Evolutionary conservation across 2,888 invertebrate species (phyloP).

Genomic region (Lepetodrilus schrolli): DNA sequence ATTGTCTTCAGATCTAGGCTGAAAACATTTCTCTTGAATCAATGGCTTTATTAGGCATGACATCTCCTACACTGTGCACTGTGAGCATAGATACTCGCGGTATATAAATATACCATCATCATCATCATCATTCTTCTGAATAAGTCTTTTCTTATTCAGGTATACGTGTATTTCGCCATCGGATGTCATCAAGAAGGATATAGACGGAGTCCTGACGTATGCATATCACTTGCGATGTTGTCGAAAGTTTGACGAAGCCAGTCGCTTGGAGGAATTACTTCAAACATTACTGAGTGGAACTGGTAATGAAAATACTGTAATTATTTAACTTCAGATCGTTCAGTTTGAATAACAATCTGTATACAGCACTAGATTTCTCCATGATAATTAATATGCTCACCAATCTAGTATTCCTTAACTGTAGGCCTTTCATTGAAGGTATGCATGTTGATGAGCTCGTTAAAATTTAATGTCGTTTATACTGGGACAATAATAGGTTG

Average conservation of each 20-base stretch:
- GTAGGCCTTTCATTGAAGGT: too few species aligned
- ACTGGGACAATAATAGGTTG: too few species aligned
- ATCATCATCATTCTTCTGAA: not conserved
- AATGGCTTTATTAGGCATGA: too few species aligned
- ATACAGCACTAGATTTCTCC: not conserved
- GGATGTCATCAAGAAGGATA: slow-evolving; percentile 37
- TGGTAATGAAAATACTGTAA: not conserved
- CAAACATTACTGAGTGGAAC: slow-evolving; percentile 27
- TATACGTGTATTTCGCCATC: not conserved
- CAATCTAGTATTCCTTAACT: too few species aligned
- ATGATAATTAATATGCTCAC: too few species aligned
- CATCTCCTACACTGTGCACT: too few species aligned
- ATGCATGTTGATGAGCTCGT: too few species aligned
- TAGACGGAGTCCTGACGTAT: slow-evolving; percentile 49
- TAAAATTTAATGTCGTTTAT: too few species aligned
- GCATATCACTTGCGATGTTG: slow-evolving; percentile 49
- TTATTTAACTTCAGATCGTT: not conserved
- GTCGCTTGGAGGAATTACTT: slow-evolving; percentile 54
- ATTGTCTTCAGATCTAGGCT: not conserved
- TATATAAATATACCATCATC: not conserved
- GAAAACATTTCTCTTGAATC: too few species aligned
- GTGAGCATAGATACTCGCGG: not conserved
- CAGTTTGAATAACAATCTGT: not conserved
- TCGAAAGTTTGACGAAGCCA: slow-evolving; percentile 61
- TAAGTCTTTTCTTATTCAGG: not conserved